phyloP scores from a whole-genome alignment of 2,113 vertebrate species.

The Ranitomeya variabilis region DNA sequence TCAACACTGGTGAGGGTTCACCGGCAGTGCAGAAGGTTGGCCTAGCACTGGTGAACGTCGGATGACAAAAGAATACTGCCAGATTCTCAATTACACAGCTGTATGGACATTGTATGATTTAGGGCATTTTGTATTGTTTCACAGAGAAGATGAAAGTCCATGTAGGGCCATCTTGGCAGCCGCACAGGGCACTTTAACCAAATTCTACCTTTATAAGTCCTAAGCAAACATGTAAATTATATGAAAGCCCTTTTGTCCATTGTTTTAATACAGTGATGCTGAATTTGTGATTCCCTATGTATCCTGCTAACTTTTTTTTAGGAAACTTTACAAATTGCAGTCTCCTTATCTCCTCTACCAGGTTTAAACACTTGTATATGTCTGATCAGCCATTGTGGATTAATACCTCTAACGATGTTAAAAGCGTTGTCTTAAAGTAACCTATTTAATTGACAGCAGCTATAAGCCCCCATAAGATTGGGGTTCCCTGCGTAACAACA shows the following conservation, averaged over 20 bases:
- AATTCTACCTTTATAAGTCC: not conserved
- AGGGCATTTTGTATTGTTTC: slow-evolving; percentile 13
- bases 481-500: too few relatives aligned
- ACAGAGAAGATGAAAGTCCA: slow-evolving; percentile 11
- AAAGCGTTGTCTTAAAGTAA: too few relatives aligned
- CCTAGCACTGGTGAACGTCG: slow-evolving; percentile 14
- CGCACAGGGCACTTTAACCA: not conserved
- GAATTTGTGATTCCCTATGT: not conserved
- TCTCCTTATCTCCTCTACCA: too few relatives aligned
- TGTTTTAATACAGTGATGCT: not conserved
- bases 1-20: slow-evolving; percentile 52
- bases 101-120: slow-evolving; percentile 1
- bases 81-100: slow-evolving; percentile 22
- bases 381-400: too few relatives aligned
- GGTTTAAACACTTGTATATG: too few relatives aligned
- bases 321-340: too few relatives aligned
- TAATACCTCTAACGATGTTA: too few relatives aligned
- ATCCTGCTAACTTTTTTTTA: not conserved
- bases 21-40: slow-evolving; percentile 43
- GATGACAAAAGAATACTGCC: not conserved
- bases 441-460: too few relatives aligned
- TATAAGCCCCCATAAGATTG: too few relatives aligned
- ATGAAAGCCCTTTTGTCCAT: not conserved
- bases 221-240: not conserved
- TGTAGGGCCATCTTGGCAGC: not conserved